These are phyloP conservation scores for Columba guinea DNA, from an alignment of 2,797 vertebrate species.

Conservation along the genomic window DNA sequence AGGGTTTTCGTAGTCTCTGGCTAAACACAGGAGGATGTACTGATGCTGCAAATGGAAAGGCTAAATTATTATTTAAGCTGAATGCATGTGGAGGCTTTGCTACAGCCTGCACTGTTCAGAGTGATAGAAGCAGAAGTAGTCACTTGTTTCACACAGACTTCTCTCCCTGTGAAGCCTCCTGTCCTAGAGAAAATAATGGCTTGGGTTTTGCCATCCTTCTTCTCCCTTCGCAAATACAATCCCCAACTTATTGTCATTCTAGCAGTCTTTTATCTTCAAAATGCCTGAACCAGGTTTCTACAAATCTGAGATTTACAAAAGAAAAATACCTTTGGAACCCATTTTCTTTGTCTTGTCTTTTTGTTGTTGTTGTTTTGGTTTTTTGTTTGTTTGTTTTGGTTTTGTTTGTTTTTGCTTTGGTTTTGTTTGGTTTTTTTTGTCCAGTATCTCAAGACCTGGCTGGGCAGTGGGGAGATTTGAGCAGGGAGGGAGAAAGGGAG, in stretches of 20 bases:
- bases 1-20: background rate
- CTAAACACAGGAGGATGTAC: background rate
- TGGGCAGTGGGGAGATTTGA: background rate
- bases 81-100: background rate
- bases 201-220: background rate
- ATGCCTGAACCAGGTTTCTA: background rate
- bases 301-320: background rate
- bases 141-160: background rate
- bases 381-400: too few species aligned
- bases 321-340: background rate
- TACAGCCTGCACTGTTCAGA: background rate
- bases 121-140: background rate
- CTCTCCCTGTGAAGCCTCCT: background rate
- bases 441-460: background rate
- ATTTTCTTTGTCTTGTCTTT: background rate
- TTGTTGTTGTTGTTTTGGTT: background rate
- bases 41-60: background rate
- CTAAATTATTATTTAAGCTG: background rate
- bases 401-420: too few species aligned
- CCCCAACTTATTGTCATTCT: background rate
- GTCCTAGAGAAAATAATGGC: background rate
- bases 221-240: background rate
- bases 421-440: background rate
- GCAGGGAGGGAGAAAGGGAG: background rate
- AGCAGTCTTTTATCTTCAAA: background rate